Evolutionary conservation across 2,113 vertebrate species (phyloP), one percentile per base, ranked within the genome.

Genomic region (Mirza zaza): DNA sequence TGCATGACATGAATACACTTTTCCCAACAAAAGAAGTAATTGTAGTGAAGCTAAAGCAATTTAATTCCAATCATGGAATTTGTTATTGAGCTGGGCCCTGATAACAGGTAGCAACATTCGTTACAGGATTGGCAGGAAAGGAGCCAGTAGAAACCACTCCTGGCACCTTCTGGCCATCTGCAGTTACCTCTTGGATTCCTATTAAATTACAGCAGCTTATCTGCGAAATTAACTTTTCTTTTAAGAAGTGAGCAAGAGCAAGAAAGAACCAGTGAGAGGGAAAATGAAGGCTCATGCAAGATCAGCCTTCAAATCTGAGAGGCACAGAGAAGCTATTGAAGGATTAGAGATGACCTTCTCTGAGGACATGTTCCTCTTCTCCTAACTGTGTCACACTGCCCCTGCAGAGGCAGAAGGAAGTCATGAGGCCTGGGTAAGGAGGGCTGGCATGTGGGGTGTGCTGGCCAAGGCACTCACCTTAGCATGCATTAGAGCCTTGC

Each of bases 11-110:
- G 88, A 95, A 63, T 91, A 91, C 3, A 80, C 61, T 76, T 94
- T 96, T 67, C 70, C 32, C 86, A 94, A 94, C 61, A 97, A 96
- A 97, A 97, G 81, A 95, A 82, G 57, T 80, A 39, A 97, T 93
- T 98, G 89, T 95, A 73, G 87, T 57, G 61, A 97, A 87, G 82
- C 91, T 87, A 86, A 94, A 95, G 96, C 86, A 97, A 97, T 97
- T 97, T 92, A 93, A 95, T 97, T 97, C 57, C 73, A 93, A 79
- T 91, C 82, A 36, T 61, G 79, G 96, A 93, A 93, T 95, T 89
- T 89, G 96, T 77, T 94, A 94, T n/a, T 93, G 97, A 97, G 94
- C 89, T 95, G n/a, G 25, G 90, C 45, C 7, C 85, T 93, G 96
- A 97, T 96, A 97, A 91, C 36, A 70, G 65, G 67, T 29, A 57